These are phyloP conservation scores for Enhydra lutris DNA, from an alignment of 2,113 vertebrate genomes.

Conservation along the genomic window DNA sequence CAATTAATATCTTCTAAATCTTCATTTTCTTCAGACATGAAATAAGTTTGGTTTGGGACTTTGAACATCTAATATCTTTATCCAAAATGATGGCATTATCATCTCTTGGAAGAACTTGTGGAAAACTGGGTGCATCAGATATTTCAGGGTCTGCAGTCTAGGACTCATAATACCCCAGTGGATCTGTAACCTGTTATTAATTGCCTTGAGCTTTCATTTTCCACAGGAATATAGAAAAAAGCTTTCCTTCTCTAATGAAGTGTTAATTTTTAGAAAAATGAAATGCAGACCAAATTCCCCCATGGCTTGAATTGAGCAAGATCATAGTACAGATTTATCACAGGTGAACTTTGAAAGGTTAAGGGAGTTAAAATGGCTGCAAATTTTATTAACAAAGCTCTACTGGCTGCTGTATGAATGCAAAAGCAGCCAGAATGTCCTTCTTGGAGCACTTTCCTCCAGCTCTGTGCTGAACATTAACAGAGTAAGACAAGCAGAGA, in stretches of 20 bases:
- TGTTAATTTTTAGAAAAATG: conserved; percentile 29
- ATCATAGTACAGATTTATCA: conserved; percentile 35
- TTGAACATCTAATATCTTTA: neutral
- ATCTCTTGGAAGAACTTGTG: neutral
- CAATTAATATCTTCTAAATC: neutral
- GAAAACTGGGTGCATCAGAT: neutral
- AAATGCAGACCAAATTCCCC: conserved; percentile 1
- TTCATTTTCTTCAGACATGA: neutral
- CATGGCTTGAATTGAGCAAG: conserved; percentile 39
- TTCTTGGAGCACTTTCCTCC: conserved; percentile 39
- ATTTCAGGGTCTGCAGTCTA: neutral
- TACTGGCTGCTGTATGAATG: conserved; percentile 58
- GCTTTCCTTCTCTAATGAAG: conserved; percentile 36
- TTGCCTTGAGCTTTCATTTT: neutral
- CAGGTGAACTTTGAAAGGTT: conserved; percentile 63
- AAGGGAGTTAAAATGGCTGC: conserved; percentile 50
- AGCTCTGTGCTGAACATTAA: conserved; percentile 66
- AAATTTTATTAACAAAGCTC: conserved; percentile 57
- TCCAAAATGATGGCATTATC: neutral
- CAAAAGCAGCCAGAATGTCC: conserved; percentile 59
- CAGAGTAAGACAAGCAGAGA: conserved; percentile 73
- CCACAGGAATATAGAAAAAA: neutral
- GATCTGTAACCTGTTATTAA: neutral
- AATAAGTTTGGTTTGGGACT: neutral
- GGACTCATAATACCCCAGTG: neutral